Evolutionary conservation across 2,888 invertebrate species (phyloP), one percentile per base, ranked within the genome.

Genomic region (Platypus cylindrus): DNA sequence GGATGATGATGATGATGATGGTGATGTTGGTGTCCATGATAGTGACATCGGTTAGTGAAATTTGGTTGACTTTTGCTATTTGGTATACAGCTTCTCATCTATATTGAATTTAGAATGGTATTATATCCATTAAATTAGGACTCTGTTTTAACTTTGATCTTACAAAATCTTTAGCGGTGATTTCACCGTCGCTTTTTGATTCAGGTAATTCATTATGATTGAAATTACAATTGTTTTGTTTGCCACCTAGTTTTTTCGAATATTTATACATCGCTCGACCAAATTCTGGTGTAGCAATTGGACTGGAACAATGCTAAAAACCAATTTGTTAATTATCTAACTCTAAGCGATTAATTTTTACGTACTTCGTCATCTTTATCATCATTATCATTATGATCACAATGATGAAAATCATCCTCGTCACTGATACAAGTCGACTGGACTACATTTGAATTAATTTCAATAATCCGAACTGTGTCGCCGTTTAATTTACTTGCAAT

Each of bases 111-210:
- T 2, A n/a, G 12, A 15, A 37, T n/a, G n/a, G n/a, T n/a, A n/a
- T n/a, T n/a, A n/a, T n/a, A n/a, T n/a, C n/a, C n/a, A n/a, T n/a
- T 7, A 26, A 26, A 26, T 12, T 7, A 7, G 5, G 27, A 26
- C 5, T 8, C 22, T 20, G 11, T 7, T 26, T 7, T 12, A 12
- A 26, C 8, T 30, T 7, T n/a, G n/a, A n/a, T n/a, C n/a, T n/a
- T 20, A 20, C 20, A 20, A 20, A 5, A 20, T 7, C 20, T 20
- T 20, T 20, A 20, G 9, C 20, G 20, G 5, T 20, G 9, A 20
- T 20, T 20, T 53, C 52, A 3, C 58, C 55, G 12, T 60, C 60
- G 30, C 59, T 59, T 40, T 56, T 56, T 3, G 59, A 59, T 12
- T 45, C 38, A 3, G 46, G 32, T 8, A 52, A 37, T n/a, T 48